A percentile compares a stretch with the other conserved stretches of the same genome.
These are phyloP conservation scores for Podilymbus podiceps DNA, from an alignment of 2,113 vertebrate genomes.

Conservation along the genomic window DNA sequence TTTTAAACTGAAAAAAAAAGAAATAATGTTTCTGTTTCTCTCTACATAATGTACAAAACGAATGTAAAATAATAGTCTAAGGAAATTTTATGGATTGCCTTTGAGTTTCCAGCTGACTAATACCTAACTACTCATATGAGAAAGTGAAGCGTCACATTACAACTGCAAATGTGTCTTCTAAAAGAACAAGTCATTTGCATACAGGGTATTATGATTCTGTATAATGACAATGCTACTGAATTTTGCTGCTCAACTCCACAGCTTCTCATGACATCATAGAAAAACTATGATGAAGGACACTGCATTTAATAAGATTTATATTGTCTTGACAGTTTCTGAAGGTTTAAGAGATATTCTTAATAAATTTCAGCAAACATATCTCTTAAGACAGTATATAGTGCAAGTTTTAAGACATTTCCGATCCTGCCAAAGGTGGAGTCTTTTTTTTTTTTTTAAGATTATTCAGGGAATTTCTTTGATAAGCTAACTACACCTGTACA, in stretches of 20 bases:
- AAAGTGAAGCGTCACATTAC: neutral
- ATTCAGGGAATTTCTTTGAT: neutral
- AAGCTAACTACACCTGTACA: neutral
- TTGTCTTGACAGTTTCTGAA: neutral
- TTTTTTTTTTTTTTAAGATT: neutral
- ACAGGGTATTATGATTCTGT: neutral
- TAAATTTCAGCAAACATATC: neutral
- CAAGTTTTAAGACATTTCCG: neutral
- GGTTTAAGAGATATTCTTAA: neutral
- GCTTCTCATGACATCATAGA: neutral
- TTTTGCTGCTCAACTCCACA: neutral
- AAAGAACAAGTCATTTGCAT: neutral
- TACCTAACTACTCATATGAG: neutral
- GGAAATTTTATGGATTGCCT: neutral
- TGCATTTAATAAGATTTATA: neutral
- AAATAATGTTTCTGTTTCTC: neutral
- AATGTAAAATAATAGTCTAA: accelerated
- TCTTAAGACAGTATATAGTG: neutral
- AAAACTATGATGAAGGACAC: neutral
- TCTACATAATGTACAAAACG: neutral
- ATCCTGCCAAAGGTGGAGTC: neutral
- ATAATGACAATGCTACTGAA: neutral
- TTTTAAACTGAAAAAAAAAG: neutral
- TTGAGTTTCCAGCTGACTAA: neutral
- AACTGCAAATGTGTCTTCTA: neutral